phyloP scores from a whole-genome alignment of 2,113 vertebrate species.

The Cynoglossus semilaevis region DNA sequence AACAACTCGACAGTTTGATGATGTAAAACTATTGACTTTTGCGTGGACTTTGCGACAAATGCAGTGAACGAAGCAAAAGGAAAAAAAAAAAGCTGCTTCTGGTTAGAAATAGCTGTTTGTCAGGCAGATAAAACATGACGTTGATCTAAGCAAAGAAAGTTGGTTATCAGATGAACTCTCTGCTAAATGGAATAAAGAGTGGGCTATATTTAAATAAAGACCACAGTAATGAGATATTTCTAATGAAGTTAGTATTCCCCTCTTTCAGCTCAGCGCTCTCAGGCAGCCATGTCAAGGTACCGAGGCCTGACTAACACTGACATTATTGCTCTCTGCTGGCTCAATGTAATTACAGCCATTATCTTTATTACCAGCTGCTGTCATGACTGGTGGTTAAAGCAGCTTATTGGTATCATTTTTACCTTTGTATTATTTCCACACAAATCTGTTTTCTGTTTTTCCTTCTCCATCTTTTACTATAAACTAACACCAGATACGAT shows the following conservation, averaged over 20 bases:
- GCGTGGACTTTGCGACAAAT: too few species aligned
- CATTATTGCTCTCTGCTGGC: conserved; percentile 23
- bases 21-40: not conserved
- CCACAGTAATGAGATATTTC: conserved; percentile 16
- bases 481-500: too few species aligned
- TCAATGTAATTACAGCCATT: conserved; percentile 29
- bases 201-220: conserved; percentile 10
- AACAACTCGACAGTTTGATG: not conserved
- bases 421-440: not conserved
- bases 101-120: too few species aligned
- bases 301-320: conserved; percentile 27
- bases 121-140: too few species aligned
- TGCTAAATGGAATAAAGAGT: not conserved
- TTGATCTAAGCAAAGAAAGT: too few species aligned
- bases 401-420: not conserved
- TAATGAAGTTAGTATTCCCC: conserved; percentile 7
- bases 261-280: conserved; percentile 1
- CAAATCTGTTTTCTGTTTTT: not conserved
- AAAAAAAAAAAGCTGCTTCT: too few species aligned
- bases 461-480: too few species aligned
- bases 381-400: not conserved
- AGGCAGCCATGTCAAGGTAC: not conserved
- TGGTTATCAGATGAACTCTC: too few species aligned
- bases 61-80: too few species aligned
- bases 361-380: conserved; percentile 31